Evolutionary conservation across 2,113 vertebrate species (phyloP), one percentile per base, ranked within the genome.

Genomic region (Datnioides undecimradiatus): DNA sequence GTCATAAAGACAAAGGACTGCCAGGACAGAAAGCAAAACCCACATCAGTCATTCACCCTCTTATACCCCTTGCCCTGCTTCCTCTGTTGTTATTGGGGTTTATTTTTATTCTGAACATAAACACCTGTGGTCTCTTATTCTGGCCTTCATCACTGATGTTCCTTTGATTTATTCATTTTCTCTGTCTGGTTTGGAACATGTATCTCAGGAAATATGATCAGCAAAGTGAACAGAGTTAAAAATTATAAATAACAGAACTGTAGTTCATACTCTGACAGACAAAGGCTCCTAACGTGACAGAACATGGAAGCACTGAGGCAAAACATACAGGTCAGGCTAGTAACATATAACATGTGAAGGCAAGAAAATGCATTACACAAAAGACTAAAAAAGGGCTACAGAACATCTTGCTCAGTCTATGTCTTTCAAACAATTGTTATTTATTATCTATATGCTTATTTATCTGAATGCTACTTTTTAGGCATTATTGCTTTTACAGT

Each of bases 21-120:
- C 62, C 21, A 49, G 33, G 52, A 51, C 25, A 60, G 54, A 77
- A 52, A 65, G 34, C 38, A 55, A 59, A 51, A 59, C 29, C 19
- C 45, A 36, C 54, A 70, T 34, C 72, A 49, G 34, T 80, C 6
- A 48, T 74, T 38, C 57, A 29, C 54, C 8, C 17, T 43, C 46
- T 51, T 63, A 8, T 49, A 49, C 6, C 7, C 17, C 38, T 27
- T 51, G 29, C 5, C 23, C 23, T 10, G 62, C 52, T 52, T 81
- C 45, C 58, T 81, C 45, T 87, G 79, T 66, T 79, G 40, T 71
- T 79, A n/a, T n/a, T n/a, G n/a, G n/a, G n/a, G n/a, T n/a, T n/a
- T n/a, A n/a, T 73, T 84, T 76, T 38, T 31, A 69, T 70, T 66
- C 14, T 17, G 12, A 77, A 48, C 43, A 33, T n/a, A 69, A 69